Percentiles rank a stretch among this genome's conserved stretches.
phyloP scores from a whole-genome alignment of 1,140 invertebrate species.

The Aethina tumida region DNA sequence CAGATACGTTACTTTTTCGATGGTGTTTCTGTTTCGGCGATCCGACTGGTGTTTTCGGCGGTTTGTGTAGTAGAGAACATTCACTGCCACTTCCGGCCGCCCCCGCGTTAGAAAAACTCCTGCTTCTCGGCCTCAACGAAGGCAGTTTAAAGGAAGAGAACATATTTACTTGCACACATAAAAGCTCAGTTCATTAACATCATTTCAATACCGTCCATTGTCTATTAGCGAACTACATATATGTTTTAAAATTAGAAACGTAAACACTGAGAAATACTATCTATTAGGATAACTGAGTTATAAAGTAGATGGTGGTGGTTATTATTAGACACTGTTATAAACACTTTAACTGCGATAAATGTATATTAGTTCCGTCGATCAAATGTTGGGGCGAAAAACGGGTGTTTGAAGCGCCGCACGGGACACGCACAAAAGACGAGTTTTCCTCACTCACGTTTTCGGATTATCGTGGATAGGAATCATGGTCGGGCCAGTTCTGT shows the following conservation, averaged over 20 bases:
- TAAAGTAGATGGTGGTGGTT: too few relatives aligned
- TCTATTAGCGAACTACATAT: constrained; percentile 2
- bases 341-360: constrained; percentile 4
- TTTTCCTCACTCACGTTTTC: neutral
- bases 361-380: constrained; percentile 4
- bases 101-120: constrained; percentile 17
- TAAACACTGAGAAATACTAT: too few relatives aligned
- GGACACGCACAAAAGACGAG: neutral
- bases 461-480: neutral
- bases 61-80: constrained; percentile 14
- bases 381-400: neutral
- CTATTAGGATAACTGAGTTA: too few relatives aligned
- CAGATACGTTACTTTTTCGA: constrained; percentile 19
- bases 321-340: constrained; percentile 6
- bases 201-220: constrained; percentile 6
- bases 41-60: constrained; percentile 23
- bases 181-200: neutral
- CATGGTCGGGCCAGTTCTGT: constrained; percentile 6
- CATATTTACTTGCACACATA: constrained; percentile 13
- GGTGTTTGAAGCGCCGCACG: neutral
- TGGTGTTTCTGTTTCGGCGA: constrained; percentile 24
- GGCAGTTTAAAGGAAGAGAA: constrained; percentile 27
- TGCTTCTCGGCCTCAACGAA: constrained; percentile 20
- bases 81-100: constrained; percentile 5
- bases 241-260: constrained; percentile 9